phyloP scores from a whole-genome alignment of 2,797 vertebrate species.

The Syncerus caffer region DNA sequence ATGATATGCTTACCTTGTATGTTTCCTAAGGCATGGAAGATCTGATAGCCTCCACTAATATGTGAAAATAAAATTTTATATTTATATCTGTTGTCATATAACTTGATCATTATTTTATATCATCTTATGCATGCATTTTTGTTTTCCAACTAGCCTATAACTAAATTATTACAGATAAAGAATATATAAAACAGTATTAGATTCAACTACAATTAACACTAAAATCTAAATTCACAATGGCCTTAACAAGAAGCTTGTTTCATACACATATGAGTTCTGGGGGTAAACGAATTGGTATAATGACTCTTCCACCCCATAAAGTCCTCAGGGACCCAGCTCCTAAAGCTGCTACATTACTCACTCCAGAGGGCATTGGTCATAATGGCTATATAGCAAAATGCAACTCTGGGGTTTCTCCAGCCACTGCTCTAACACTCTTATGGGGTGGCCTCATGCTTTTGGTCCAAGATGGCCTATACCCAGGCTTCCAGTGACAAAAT shows the following conservation, averaged over 20 bases:
- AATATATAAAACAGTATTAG: not conserved
- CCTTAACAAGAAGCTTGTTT: not conserved
- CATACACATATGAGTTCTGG: not conserved
- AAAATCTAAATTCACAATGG: not conserved
- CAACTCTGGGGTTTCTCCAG: not conserved
- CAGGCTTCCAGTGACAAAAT: not conserved
- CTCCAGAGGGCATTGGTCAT: not conserved
- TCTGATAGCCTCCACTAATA: not conserved
- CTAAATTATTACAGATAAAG: not conserved
- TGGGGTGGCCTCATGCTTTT: not conserved
- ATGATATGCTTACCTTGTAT: not conserved
- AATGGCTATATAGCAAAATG: not conserved
- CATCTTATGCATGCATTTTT: not conserved
- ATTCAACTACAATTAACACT: not conserved
- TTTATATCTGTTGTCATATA: not conserved
- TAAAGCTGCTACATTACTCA: not conserved
- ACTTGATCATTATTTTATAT: not conserved
- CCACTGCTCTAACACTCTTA: not conserved
- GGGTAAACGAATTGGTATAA: no score
- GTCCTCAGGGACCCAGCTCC: not conserved
- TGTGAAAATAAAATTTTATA: not conserved
- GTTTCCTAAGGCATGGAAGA: not conserved
- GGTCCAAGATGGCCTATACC: not conserved
- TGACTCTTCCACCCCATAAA: not conserved
- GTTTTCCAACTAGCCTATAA: not conserved